These are phyloP conservation scores for Agrenia bidenticulata DNA, from an alignment of 2,888 invertebrate species.

Conservation along the genomic window DNA sequence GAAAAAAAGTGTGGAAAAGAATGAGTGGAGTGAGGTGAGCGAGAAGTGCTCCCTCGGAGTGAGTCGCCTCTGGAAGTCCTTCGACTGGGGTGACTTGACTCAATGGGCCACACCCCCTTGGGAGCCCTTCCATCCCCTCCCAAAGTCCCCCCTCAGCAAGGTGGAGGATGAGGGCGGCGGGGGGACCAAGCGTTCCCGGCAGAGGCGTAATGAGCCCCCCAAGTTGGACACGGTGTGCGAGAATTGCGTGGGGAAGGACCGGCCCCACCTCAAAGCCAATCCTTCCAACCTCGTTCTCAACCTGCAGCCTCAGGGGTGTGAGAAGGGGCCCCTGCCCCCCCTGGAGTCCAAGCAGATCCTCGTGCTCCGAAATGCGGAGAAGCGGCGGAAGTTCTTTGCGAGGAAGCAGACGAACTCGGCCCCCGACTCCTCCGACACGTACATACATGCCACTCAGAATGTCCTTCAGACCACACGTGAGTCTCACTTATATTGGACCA, in stretches of 20 bases:
- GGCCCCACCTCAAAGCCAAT: too few relatives aligned
- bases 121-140: conserved; percentile 27
- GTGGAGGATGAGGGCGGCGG: conserved; percentile 15
- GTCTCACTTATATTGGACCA: conserved; percentile 22
- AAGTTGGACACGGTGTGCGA: too few relatives aligned
- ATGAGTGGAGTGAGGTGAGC: too few relatives aligned
- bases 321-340: too few relatives aligned
- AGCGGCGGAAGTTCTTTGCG: conserved; percentile 54
- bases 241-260: too few relatives aligned
- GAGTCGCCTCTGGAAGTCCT: conserved; percentile 44
- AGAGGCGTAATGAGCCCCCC: neutral
- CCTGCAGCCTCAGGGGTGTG: too few relatives aligned
- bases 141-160: conserved; percentile 13
- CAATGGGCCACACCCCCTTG: conserved; percentile 6
- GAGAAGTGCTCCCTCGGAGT: too few relatives aligned
- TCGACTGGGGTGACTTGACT: conserved; percentile 45
- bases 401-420: conserved; percentile 57
- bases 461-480: conserved; percentile 51
- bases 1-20: too few relatives aligned
- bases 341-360: conserved; percentile 29
- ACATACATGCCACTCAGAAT: neutral
- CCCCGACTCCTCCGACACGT: conserved; percentile 54
- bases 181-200: conserved; percentile 9
- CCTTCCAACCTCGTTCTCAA: too few relatives aligned
- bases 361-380: conserved; percentile 51